Evolutionary conservation across 2,888 invertebrate species (phyloP).

Genomic region (Pollenia amentaria): DNA sequence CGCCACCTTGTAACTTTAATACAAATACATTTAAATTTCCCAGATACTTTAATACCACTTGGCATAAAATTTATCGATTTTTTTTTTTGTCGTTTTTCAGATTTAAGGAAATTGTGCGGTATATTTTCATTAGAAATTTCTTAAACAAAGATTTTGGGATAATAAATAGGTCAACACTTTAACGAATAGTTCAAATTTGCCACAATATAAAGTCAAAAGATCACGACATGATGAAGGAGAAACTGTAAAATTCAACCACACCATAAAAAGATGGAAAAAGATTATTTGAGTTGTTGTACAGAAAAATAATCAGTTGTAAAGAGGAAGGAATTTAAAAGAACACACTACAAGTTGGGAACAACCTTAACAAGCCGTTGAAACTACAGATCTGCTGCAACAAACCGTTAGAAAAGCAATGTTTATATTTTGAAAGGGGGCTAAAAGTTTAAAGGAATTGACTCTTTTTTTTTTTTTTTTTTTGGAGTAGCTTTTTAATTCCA

Average conservation of each 20-base stretch:
- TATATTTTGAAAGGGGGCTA: neutral
- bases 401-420: conserved; percentile 25
- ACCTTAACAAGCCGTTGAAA: conserved; percentile 36
- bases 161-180: conserved; percentile 71
- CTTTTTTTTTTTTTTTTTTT: conserved; percentile 11
- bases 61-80: neutral
- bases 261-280: conserved; percentile 43
- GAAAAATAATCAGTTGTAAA: conserved; percentile 21
- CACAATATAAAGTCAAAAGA: conserved; percentile 72
- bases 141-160: conserved; percentile 19
- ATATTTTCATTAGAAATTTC: conserved; percentile 46
- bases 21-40: too few relatives aligned
- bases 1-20: neutral
- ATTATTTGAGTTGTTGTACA: neutral
- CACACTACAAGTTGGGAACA: conserved; percentile 41
- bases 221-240: conserved; percentile 74
- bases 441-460: conserved; percentile 26
- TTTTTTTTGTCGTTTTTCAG: neutral
- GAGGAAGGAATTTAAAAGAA: conserved; percentile 24
- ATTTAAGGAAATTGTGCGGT: conserved; percentile 31
- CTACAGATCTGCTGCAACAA: conserved; percentile 16
- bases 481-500: too few relatives aligned
- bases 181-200: conserved; percentile 73
- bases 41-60: neutral
- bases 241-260: conserved; percentile 53